Percentiles rank a stretch among this genome's conserved stretches.
phyloP scores from a whole-genome alignment of 2,888 invertebrate species.

The Acutogordius australiensis region DNA sequence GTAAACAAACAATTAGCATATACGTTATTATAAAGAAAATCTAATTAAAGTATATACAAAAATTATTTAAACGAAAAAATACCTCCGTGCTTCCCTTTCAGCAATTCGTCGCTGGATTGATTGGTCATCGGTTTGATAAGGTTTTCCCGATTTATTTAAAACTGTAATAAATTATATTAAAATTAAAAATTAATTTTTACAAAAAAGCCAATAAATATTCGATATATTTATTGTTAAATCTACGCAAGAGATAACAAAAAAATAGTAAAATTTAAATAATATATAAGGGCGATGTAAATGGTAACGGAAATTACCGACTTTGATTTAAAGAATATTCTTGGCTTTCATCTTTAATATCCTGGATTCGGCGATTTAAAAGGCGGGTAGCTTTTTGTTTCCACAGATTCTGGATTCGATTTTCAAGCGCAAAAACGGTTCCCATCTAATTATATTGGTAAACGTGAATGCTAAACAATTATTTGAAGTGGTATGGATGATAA shows the following conservation, averaged over 20 bases:
- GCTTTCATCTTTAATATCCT: background rate
- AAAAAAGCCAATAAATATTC: background rate
- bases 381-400: background rate
- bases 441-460: too few relatives aligned
- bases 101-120: background rate
- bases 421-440: background rate
- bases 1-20: too few relatives aligned
- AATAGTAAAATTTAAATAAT: background rate
- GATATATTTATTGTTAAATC: too few relatives aligned
- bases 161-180: background rate
- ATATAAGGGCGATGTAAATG: background rate
- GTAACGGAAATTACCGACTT: background rate
- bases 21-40: too few relatives aligned
- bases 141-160: background rate
- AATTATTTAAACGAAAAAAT: too few relatives aligned
- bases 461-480: too few relatives aligned
- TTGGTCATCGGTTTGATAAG: too few relatives aligned
- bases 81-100: slow-evolving; percentile 9
- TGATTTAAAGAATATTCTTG: slow-evolving; percentile 6
- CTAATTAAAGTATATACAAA: too few relatives aligned
- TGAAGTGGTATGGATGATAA: too few relatives aligned
- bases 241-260: too few relatives aligned
- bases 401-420: background rate
- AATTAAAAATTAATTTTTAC: background rate
- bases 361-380: background rate